Conservation (phyloP, 1,140 invertebrate species). For the Rhagoletis zephyria region DNA sequence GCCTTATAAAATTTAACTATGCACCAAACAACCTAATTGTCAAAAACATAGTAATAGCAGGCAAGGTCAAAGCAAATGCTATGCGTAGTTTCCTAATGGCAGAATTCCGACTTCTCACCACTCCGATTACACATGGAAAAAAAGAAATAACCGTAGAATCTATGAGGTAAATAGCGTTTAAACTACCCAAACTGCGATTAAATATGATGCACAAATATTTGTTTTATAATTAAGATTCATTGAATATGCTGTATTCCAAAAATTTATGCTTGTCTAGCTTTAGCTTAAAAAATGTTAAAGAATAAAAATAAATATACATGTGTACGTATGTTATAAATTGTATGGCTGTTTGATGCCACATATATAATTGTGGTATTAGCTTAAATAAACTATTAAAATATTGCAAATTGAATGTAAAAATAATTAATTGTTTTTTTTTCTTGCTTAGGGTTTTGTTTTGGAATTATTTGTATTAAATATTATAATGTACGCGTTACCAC, state of each 20-base stretch:
- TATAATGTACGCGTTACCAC: not conserved
- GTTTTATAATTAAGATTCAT: not conserved
- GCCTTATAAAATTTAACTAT: too few species aligned
- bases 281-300: not conserved
- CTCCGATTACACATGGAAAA: too few species aligned
- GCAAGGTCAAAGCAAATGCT: too few species aligned
- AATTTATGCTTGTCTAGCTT: not conserved
- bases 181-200: not conserved
- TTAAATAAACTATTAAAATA: constrained; percentile 28
- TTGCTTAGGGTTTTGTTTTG: not conserved
- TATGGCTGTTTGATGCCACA: not conserved
- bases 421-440: too few species aligned
- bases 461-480: constrained; percentile 22
- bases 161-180: not conserved
- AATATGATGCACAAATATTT: not conserved
- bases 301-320: constrained; percentile 31
- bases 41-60: too few species aligned
- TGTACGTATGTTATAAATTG: not conserved
- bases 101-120: too few species aligned
- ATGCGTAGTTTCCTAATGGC: too few species aligned
- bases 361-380: not conserved
- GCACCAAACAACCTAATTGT: too few species aligned
- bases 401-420: constrained; percentile 1
- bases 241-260: not conserved
- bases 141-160: too few species aligned